These are phyloP conservation scores for Bombus ignitus DNA, from an alignment of 1,140 invertebrate species.

Conservation along the genomic window DNA sequence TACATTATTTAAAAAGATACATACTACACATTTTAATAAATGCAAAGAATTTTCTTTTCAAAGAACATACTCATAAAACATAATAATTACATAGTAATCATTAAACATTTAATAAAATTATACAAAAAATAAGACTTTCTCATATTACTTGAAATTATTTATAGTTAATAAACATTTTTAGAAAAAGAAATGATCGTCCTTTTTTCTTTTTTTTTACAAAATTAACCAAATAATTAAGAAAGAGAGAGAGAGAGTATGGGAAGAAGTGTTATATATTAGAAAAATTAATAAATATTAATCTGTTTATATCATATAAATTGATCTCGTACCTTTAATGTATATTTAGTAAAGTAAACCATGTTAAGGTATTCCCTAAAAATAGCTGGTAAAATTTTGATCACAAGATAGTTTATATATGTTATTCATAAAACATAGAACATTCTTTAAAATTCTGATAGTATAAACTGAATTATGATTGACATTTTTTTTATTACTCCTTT, in stretches of 20 bases:
- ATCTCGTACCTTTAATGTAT: neutral
- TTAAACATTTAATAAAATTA: slow-evolving; percentile 17
- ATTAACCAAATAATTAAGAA: neutral
- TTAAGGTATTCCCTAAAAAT: slow-evolving; percentile 4
- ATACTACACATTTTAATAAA: neutral
- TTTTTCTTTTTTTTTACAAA: neutral
- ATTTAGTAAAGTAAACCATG: neutral
- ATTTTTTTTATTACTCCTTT: neutral
- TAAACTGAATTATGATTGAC: neutral
- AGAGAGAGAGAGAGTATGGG: neutral
- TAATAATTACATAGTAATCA: neutral
- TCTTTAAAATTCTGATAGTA: slow-evolving; percentile 25
- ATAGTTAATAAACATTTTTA: neutral
- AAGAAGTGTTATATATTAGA: neutral
- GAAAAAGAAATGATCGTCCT: neutral
- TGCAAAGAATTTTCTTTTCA: neutral
- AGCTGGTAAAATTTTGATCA: slow-evolving; percentile 47
- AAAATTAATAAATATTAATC: slow-evolving; percentile 29
- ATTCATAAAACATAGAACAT: slow-evolving; percentile 71
- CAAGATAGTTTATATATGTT: slow-evolving; percentile 53
- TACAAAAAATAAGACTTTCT: slow-evolving; percentile 34
- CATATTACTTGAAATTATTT: neutral
- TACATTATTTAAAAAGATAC: slow-evolving; percentile 8
- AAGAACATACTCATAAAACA: neutral
- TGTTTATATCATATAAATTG: neutral